Evolutionary conservation across 1,140 invertebrate species (phyloP), one percentile per base, ranked within the genome.

Genomic region (Nymphalis io): DNA sequence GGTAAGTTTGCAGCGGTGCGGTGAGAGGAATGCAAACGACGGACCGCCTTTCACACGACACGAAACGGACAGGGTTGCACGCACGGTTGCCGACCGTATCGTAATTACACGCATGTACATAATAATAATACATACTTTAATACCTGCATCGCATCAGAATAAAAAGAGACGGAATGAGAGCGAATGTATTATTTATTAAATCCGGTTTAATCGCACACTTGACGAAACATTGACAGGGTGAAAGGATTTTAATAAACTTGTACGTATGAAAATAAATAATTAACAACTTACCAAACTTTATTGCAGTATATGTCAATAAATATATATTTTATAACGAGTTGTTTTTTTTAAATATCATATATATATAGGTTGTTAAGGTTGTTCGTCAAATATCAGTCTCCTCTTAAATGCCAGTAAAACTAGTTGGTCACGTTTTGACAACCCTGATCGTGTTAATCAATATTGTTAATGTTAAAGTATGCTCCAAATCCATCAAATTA

Each of bases 1-100:
- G 57, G 63, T 66, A 39, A 65, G 33, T 64, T 61, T 62, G 71
- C 72, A 60, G 75, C 68, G 58, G 59, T 53, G 21, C 67, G 69
- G 76, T 81, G 83, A 87, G 84, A 83, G 86, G 84, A 88, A 86
- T 85, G 81, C 79, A 78, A 88, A 87, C 75, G 71, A 68, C 73
- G 65, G 62, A 62, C 65, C 63, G 68, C 83, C 83, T 86, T 86
- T 86, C 84, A 85, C 82, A 78, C 74, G 75, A 66, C 68, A 70
- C 63, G 66, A 75, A 72, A 72, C 71, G 53, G 72, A 62, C 72
- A 68, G 68, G 66, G 74, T 73, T 71, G 72, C 72, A 72, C 70
- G 70, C 76, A 68, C 67, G 48, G 68, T 46, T 67, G 68, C 58
- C 62, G 59, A n/a, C 63, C 55, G 68, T 60, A 73, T 61, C 59